Percentiles rank a stretch among this genome's conserved stretches.
These are phyloP conservation scores for Drosophila peninsularis DNA, from an alignment of 2,888 invertebrate species.

Conservation along the genomic window DNA sequence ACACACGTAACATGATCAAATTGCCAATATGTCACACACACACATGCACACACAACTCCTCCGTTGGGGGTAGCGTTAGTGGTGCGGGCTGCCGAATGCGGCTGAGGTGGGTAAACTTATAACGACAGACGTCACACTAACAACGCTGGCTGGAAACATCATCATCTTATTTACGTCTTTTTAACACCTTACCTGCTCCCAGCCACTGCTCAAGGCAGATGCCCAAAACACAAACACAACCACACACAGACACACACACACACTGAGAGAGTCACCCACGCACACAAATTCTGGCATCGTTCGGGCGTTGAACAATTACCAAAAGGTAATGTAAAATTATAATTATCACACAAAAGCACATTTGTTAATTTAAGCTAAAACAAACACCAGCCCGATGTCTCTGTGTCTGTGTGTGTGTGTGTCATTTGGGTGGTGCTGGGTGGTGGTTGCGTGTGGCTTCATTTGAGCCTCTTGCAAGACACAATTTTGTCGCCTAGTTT, in stretches of 20 bases:
- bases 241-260: slow-evolving; percentile 11
- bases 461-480: slow-evolving; percentile 61
- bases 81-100: neutral
- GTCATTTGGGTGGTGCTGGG: neutral
- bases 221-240: slow-evolving; percentile 26
- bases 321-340: slow-evolving; percentile 84
- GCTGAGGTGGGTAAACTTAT: slow-evolving; percentile 61
- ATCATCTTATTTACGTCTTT: slow-evolving; percentile 79
- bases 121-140: slow-evolving; percentile 49
- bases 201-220: slow-evolving; percentile 28
- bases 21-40: slow-evolving; percentile 77
- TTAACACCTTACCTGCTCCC: slow-evolving; percentile 67
- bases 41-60: slow-evolving; percentile 46
- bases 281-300: slow-evolving; percentile 39
- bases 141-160: slow-evolving; percentile 51
- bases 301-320: slow-evolving; percentile 82
- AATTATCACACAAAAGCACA: slow-evolving; percentile 82
- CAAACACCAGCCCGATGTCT: slow-evolving; percentile 57
- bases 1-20: slow-evolving; percentile 68
- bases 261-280: slow-evolving; percentile 10
- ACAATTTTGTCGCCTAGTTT: slow-evolving; percentile 63
- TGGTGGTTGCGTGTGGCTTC: neutral
- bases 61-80: slow-evolving; percentile 33
- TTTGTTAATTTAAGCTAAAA: slow-evolving; percentile 83
- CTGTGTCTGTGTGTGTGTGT: neutral